Conservation (phyloP, 2,888 invertebrate genomes). For the Thecophora atra region DNA sequence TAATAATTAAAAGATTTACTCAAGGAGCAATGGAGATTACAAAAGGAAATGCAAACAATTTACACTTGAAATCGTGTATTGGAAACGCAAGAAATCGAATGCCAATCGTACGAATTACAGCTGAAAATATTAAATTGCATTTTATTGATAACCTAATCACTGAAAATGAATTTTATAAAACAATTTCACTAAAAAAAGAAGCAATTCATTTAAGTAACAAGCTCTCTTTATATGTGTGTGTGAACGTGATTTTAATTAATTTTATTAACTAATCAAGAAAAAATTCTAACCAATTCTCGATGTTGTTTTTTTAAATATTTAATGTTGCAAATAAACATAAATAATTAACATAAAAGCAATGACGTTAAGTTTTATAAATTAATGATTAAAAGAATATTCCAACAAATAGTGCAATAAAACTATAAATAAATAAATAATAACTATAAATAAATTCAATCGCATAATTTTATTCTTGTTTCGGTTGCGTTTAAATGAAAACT, state of each 20-base stretch:
- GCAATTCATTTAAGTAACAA: not conserved
- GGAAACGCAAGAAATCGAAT: too few relatives aligned
- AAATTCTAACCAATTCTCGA: constrained; percentile 26
- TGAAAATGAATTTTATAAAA: not conserved
- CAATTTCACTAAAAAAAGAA: not conserved
- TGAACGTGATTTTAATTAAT: constrained; percentile 26
- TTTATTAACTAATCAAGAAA: constrained; percentile 14
- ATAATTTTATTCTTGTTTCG: too few relatives aligned
- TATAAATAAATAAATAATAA: not conserved
- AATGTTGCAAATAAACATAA: not conserved
- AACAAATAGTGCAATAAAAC: too few relatives aligned
- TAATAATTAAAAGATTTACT: constrained; percentile 3
- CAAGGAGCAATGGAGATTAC: not conserved
- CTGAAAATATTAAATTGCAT: not conserved
- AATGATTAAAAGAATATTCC: not conserved
- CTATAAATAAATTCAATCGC: not conserved
- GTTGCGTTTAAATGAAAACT: too few relatives aligned
- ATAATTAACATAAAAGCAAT: not conserved
- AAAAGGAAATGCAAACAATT: not conserved
- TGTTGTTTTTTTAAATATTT: constrained; percentile 29
- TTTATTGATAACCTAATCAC: not conserved
- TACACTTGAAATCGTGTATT: not conserved
- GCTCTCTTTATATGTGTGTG: constrained; percentile 20
- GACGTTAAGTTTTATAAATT: constrained; percentile 4
- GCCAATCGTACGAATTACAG: too few relatives aligned